Evolutionary conservation across 2,797 vertebrate species (phyloP), one percentile per base, ranked within the genome.

Genomic region (Neostethus bicornis): DNA sequence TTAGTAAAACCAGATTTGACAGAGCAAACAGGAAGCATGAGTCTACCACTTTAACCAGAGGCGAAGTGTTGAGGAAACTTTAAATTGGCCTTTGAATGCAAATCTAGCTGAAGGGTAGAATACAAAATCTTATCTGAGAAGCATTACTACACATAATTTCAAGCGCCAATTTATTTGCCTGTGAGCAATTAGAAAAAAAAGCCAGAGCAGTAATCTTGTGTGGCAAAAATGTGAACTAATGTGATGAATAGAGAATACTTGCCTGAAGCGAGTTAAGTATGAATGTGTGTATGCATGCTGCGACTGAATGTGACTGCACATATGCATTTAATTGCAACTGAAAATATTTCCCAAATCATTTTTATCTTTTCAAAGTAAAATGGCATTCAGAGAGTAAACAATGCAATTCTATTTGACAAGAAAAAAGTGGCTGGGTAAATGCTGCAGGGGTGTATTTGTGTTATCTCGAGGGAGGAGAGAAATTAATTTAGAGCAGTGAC

Each of bases 141-240:
- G 49, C 60, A 80, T 81, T 79, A 76, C 65, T 51, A 55, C 59
- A 77, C 73, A 82, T 78, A 53, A 85, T 82, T 85, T 79, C 60
- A 62, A 73, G 62, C 25, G 16, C 50, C 54, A 66, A 75, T 79
- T 77, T 72, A 80, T 83, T 85, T 80, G 77, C 77, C 84, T 83
- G 47, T 59, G 50, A 85, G 76, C 70, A 72, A 77, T 64, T 56
- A 64, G 11, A 51, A 20, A 48, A 63, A 61, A 32, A 34, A 46
- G 56, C 57, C 66, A 25, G 29, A 50, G 46, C 72, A 77, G 81
- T 78, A 83, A 85, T 90, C 77, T 85, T 81, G 73, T 83, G 77
- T 83, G 79, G 57, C 50, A 12, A 81, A 85, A 80, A 84, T 85
- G 69, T 86, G 77, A 87, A 78, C 83, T 85, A 87, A 89, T 85